Base-by-base conservation (phyloP, 2,113 vertebrate species). In the Trematocara nigrifrons region DNA sequence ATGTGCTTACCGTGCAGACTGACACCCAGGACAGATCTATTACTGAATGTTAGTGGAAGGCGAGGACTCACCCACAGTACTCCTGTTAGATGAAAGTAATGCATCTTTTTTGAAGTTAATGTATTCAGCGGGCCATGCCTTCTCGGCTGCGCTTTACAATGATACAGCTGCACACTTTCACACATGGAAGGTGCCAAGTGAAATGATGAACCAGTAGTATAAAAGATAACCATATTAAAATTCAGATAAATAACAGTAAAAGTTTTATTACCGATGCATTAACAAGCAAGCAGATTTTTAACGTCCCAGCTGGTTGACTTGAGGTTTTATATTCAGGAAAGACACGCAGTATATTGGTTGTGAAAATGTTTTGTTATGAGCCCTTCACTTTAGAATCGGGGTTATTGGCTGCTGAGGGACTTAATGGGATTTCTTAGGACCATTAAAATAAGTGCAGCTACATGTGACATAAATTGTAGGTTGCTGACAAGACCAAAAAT, bases 11-110 rank as follows among this genome's bases (percentile, higher is more conserved):
- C 64, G 61, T 15, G 85, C 92, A 92, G 78, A 80, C 86, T 87
- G 90, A 94, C 92, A 85, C 86, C 33, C 77, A 79, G 86, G 87
- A 93, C 89, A 80, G 83, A 93, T 92, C 80, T 86, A 80, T 90
- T 87, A 71, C 89, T 83, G 83, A 80, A 83, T 90, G 90, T 69
- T 90, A 74, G 83, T 52, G 66, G 80, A 91, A 89, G 87, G 83
- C 57, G 10, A 76, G 57, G 79, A 45, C 82, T 85, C 53, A 76
- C 54, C 82, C 82, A 47, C 66, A 57, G 90, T 20, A 47, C 78
- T 66, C 71, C 78, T 45, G 29, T 78, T 76, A 86, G 88, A 92
- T 86, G 78, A 91, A 87, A 90, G 87, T 85, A 47, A 86, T 91
- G 77, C 71, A 88, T 91, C 76, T 89, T 84, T 42, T 53, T 82